phyloP scores from a whole-genome alignment of 2,888 invertebrate species.

The Drosophila imparisetae region DNA sequence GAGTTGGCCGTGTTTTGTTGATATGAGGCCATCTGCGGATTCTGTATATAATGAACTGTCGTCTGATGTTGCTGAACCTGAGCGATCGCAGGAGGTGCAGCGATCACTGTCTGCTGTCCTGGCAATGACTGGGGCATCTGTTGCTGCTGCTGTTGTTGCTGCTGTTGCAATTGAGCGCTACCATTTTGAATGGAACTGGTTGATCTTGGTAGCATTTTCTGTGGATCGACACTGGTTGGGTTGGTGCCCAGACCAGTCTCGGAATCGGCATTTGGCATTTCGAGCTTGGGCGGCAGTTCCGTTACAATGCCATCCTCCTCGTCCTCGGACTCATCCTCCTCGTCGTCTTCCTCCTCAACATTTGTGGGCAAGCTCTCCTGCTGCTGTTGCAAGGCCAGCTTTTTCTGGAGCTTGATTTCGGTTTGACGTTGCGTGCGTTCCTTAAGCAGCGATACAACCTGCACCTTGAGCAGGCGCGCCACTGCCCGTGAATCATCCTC shows the following conservation, averaged over 20 bases:
- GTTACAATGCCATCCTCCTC: slow-evolving; percentile 71
- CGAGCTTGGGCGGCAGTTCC: slow-evolving; percentile 68
- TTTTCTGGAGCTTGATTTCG: slow-evolving; percentile 87
- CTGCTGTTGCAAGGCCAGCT: slow-evolving; percentile 86
- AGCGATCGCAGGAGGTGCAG: slow-evolving; percentile 63
- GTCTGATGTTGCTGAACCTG: slow-evolving; percentile 65
- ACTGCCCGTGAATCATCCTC: slow-evolving; percentile 98
- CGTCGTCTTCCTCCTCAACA: slow-evolving; percentile 82
- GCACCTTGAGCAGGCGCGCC: slow-evolving; percentile 94
- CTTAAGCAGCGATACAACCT: slow-evolving; percentile 86
- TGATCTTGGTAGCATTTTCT: slow-evolving; percentile 82
- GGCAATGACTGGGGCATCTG: slow-evolving; percentile 59
- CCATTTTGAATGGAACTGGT: slow-evolving; percentile 78
- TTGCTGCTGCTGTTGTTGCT: slow-evolving; percentile 32
- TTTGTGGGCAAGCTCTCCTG: slow-evolving; percentile 84
- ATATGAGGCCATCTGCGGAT: slow-evolving; percentile 74
- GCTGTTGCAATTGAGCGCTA: slow-evolving; percentile 48
- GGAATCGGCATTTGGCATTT: slow-evolving; percentile 68
- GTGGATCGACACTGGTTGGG: slow-evolving; percentile 85
- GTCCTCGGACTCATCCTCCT: slow-evolving; percentile 82
- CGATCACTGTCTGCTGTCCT: slow-evolving; percentile 65
- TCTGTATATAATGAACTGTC: slow-evolving; percentile 74
- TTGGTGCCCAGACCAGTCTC: slow-evolving; percentile 82
- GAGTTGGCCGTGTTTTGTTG: slow-evolving; percentile 61
- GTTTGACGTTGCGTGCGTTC: slow-evolving; percentile 87